A percentile compares a stretch with the other conserved stretches of the same genome.
phyloP scores from a whole-genome alignment of 2,113 vertebrate species.

The Pteropus alecto region DNA sequence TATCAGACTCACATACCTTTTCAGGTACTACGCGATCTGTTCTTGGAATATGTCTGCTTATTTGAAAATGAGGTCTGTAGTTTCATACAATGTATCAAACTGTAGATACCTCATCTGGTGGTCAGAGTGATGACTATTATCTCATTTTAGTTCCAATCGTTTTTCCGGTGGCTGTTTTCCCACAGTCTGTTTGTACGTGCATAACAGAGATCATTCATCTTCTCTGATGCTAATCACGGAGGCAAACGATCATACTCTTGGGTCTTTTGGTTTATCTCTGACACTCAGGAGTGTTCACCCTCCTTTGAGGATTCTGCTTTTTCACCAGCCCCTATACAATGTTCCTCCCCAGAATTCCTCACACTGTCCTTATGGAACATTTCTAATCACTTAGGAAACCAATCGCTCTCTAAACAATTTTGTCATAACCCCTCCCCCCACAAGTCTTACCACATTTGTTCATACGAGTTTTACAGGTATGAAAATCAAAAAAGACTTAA shows the following conservation, averaged over 20 bases:
- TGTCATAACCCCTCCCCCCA: not conserved
- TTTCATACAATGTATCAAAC: conserved; percentile 9
- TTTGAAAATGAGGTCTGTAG: not conserved
- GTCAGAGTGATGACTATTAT: conserved; percentile 24
- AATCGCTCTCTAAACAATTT: not conserved
- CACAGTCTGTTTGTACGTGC: not conserved
- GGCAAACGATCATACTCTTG: not conserved
- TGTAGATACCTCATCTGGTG: conserved; percentile 30
- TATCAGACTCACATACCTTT: not conserved
- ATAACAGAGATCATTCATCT: not conserved
- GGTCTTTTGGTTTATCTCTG: not conserved
- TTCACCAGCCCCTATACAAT: not conserved
- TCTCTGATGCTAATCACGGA: not conserved
- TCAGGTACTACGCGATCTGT: not conserved
- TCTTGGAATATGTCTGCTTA: not conserved
- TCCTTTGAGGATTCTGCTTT: not conserved
- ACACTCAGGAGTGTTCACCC: not conserved
- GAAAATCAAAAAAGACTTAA: conserved; percentile 2
- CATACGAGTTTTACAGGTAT: not conserved
- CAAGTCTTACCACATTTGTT: not conserved
- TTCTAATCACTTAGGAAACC: not conserved
- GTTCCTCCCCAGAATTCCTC: not conserved
- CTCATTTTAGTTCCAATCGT: not conserved
- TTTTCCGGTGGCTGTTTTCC: conserved; percentile 1
- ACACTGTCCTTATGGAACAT: not conserved